phyloP scores from a whole-genome alignment of 2,888 invertebrate genomes.

The Parochlus steinenii region DNA sequence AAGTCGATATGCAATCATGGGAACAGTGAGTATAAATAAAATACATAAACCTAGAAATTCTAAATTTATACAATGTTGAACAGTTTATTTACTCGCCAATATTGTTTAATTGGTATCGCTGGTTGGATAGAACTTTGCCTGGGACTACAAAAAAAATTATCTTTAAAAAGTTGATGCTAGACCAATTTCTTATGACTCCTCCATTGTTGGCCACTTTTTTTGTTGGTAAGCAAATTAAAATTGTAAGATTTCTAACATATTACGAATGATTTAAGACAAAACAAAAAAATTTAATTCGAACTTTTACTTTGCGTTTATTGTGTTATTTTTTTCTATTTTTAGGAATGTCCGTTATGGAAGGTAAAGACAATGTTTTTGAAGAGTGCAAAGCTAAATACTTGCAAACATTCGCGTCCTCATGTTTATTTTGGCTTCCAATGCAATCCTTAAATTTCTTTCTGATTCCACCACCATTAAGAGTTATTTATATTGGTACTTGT shows the following conservation, averaged over 20 bases:
- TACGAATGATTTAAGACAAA: neutral
- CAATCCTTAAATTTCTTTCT: conserved; percentile 62
- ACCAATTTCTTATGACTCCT: conserved; percentile 65
- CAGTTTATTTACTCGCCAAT: conserved; percentile 41
- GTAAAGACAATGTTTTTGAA: conserved; percentile 46
- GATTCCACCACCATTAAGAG: conserved; percentile 52
- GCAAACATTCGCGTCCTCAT: conserved; percentile 56
- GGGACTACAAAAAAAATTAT: conserved; percentile 47
- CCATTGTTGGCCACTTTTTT: conserved; percentile 52
- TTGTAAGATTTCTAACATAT: neutral
- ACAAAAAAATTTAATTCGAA: too few species aligned
- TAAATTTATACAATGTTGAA: too few species aligned
- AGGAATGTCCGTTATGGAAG: conserved; percentile 64
- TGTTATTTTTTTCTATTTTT: conserved; percentile 19
- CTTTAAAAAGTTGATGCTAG: conserved; percentile 49
- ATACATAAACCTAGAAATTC: too few species aligned
- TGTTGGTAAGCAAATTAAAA: conserved; percentile 38
- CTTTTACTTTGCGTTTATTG: conserved; percentile 11
- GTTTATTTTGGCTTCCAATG: conserved; percentile 69
- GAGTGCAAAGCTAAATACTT: conserved; percentile 56
- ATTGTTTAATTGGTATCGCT: conserved; percentile 54
- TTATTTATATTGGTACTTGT: conserved; percentile 60
- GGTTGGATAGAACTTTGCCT: conserved; percentile 49
- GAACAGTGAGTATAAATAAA: too few species aligned
- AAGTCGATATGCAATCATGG: conserved; percentile 41